Conservation (phyloP, 2,797 vertebrate genomes). For the Naso thynnoides region DNA sequence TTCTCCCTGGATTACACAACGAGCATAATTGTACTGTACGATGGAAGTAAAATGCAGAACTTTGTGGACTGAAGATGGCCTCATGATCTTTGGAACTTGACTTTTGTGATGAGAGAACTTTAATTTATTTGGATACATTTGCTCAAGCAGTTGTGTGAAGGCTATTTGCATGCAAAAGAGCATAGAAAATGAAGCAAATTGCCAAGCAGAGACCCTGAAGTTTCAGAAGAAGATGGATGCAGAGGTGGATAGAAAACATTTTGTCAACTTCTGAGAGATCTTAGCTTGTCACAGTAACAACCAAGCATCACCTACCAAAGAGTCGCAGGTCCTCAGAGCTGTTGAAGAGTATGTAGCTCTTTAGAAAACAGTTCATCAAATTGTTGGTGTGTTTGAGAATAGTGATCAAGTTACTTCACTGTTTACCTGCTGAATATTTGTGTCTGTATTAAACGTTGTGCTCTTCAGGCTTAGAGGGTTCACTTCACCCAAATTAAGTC, state of each 20-base stretch:
- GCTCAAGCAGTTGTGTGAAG: not conserved
- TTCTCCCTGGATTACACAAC: not conserved
- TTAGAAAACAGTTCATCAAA: not conserved
- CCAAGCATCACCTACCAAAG: constrained; percentile 14
- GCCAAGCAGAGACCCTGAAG: not conserved
- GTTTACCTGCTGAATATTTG: not conserved
- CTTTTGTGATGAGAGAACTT: not conserved
- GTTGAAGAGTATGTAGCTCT: not conserved
- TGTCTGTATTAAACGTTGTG: not conserved
- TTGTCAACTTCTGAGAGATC: not conserved
- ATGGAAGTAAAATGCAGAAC: not conserved
- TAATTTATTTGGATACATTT: constrained; percentile 40
- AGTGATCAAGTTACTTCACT: not conserved
- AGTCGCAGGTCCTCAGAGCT: constrained; percentile 6
- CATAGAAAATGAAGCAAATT: not conserved
- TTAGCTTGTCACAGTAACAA: too few relatives aligned
- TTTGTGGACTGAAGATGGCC: not conserved
- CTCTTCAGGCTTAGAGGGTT: not conserved
- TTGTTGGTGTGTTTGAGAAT: not conserved
- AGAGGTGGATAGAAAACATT: constrained; percentile 8
- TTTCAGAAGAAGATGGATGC: not conserved
- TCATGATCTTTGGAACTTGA: not conserved
- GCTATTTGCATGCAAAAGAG: not conserved
- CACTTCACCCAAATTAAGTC: constrained; percentile 9
- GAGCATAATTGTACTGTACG: not conserved